Base-by-base conservation (phyloP, 2,797 vertebrate genomes). In the Gymnopithys bicolor region DNA sequence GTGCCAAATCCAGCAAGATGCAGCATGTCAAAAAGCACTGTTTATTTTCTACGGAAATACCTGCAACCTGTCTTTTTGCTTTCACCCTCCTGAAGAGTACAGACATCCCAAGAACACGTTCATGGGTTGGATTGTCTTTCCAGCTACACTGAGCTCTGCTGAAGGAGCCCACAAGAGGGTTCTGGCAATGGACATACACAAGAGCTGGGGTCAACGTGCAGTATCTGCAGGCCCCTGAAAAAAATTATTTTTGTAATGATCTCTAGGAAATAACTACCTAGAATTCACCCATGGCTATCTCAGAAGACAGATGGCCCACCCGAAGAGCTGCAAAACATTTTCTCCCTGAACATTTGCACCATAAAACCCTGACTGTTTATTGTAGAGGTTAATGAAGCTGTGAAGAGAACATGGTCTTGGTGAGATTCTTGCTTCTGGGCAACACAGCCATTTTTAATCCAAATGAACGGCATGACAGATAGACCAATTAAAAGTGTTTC, bases 361-460 rank as follows among this genome's bases (percentile, higher is more conserved):
- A 5, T 58, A 94, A 95, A 95, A n/a, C 52, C n/a, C 75, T 68
- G 45, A 39, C 60, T 95, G 74, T 92, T 96, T 92, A 89, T 69
- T 92, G 81, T 87, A 93, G 89, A 97, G 91, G 96, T 93, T 94
- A 97, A 95, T 81, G 92, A 96, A 94, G 89, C 95, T 94, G 84
- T 82, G 73, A 96, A 94, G 48, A 91, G 78, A 96, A 95, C 84
- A 86, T 46, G 64, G 91, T 85, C 93, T 91, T 92, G 90, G 79
- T 96, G 92, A 85, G 92, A 95, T 95, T 84, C 80, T 95, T 91
- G 91, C 94, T 95, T 93, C 93, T 96, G 85, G 95, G 90, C 95
- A 97, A 18, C 59, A 60, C 46, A 91, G 76, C 79, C 66, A 63
- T 95, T 93, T 87, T 90, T 92, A 97, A 90, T 90, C 80, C 56